Base-by-base conservation (phyloP, 1,140 invertebrate genomes). In the Diorhabda carinulata region DNA sequence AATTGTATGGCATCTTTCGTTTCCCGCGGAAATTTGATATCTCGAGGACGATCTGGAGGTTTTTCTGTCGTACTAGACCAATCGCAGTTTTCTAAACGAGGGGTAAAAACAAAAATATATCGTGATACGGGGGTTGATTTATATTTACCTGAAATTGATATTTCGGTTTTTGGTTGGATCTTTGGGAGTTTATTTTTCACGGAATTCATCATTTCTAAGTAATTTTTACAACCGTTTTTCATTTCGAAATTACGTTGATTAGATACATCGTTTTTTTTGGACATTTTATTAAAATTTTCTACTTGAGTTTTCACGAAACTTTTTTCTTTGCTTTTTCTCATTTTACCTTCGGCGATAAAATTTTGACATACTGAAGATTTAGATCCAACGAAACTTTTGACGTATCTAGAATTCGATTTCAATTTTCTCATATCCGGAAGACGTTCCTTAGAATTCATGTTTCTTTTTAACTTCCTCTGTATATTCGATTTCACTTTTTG, bases 251-350 rank as follows among this genome's bases (percentile, higher is more conserved):
- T 25, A 25, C 25, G 1, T 25, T 25, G 25, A 25, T 25, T 25
- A 25, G 25, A 25, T 25, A 25, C 25, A 1, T 25, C 25, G 25
- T 67, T 67, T 57, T 57, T 66, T 9, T 9, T 43, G 45, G 9
- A 5, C 10, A 67, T 25, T 47, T 73, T 73, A 66, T 73, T 70
- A 6, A 73, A 52, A 40, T 71, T 73, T 42, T 73, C 72, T 3
- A 71, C 70, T 67, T 73, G 72, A 41, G 40, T 45, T 66, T 69
- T 69, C 0, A 73, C 72, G 62, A 73, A 71, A 64, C 67, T 69
- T 43, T 63, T 73, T 56, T 67, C 66, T 10, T 66, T 72, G 10
- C 57, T 58, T 43, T 44, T 60, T 47, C 40, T 52, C n/a, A 56
- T 60, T 61, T 66, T 64, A 2, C 9, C 5, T 59, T 64, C 57